These are phyloP conservation scores for Lumbricus terrestris DNA, from an alignment of 2,888 invertebrate species.

Conservation along the genomic window DNA sequence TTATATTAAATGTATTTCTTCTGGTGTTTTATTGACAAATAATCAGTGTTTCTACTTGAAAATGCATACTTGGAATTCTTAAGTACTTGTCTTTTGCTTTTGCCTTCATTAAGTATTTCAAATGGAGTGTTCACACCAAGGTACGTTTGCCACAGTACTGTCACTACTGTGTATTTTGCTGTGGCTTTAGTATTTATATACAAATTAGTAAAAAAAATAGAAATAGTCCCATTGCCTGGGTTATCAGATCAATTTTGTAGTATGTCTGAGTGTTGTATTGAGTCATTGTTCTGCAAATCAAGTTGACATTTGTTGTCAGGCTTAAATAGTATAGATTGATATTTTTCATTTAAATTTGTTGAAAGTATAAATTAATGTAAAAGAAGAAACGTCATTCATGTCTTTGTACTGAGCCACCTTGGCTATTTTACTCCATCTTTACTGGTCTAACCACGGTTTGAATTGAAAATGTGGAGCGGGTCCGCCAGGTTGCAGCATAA, in stretches of 20 bases:
- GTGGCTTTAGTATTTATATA: background rate
- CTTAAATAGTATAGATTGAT: background rate
- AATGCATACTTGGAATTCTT: background rate
- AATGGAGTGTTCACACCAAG: slow-evolving; percentile 15
- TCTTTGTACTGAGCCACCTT: no score
- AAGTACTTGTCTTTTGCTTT: background rate
- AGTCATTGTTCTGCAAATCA: background rate
- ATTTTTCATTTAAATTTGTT: background rate
- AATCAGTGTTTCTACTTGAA: background rate
- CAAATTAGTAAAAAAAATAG: background rate
- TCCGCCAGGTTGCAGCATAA: no score
- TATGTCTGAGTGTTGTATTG: background rate
- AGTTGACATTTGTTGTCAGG: background rate
- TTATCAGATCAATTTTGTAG: background rate
- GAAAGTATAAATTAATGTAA: background rate
- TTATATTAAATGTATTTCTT: no score
- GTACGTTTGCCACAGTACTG: slow-evolving; percentile 3
- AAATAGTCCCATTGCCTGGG: background rate
- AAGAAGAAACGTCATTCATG: no score
- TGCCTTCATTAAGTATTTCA: slow-evolving; percentile 7
- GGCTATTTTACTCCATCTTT: no score
- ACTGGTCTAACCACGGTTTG: no score
- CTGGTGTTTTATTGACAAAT: background rate
- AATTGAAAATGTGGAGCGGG: no score
- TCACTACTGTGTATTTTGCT: background rate